phyloP scores from a whole-genome alignment of 2,113 vertebrate genomes.

The Origma solitaria region DNA sequence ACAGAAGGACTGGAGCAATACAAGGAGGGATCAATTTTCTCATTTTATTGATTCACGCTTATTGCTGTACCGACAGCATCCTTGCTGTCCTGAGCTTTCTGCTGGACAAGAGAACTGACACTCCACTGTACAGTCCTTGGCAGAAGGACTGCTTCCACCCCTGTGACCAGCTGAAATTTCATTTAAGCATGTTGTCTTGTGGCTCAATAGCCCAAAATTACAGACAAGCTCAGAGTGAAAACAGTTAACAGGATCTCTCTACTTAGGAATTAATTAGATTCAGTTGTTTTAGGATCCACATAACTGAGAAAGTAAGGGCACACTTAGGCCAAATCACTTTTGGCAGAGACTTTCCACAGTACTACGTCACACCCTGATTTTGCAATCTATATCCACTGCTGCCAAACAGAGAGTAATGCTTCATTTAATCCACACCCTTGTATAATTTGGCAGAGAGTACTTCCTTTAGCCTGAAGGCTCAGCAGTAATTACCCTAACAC shows the following conservation, averaged over 20 bases:
- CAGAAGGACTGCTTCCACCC: not conserved
- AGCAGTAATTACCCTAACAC: slow-evolving; percentile 66
- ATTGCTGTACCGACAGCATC: not conserved
- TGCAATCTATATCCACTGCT: slow-evolving; percentile 48
- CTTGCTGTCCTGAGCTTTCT: not conserved
- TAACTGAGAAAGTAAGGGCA: slow-evolving; percentile 59
- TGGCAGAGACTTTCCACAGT: slow-evolving; percentile 42
- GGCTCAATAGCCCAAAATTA: not conserved
- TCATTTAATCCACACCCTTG: slow-evolving; percentile 67
- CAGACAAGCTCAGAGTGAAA: slow-evolving; percentile 10
- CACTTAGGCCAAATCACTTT: slow-evolving; percentile 41
- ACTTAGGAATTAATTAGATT: slow-evolving; percentile 41
- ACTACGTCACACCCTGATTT: slow-evolving; percentile 59
- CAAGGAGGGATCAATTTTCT: not conserved
- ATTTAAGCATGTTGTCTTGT: not conserved
- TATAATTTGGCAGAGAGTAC: slow-evolving; percentile 55
- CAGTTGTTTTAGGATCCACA: slow-evolving; percentile 26
- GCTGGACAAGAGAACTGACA: not conserved
- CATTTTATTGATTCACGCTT: not conserved
- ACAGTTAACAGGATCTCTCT: slow-evolving; percentile 18
- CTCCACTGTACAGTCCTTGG: not conserved
- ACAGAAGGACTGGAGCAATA: not conserved
- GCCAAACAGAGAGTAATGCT: slow-evolving; percentile 64
- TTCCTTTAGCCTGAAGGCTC: slow-evolving; percentile 63
- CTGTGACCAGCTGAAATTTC: not conserved